phyloP scores from a whole-genome alignment of 1,140 invertebrate genomes.

The Lepidurus apus region DNA sequence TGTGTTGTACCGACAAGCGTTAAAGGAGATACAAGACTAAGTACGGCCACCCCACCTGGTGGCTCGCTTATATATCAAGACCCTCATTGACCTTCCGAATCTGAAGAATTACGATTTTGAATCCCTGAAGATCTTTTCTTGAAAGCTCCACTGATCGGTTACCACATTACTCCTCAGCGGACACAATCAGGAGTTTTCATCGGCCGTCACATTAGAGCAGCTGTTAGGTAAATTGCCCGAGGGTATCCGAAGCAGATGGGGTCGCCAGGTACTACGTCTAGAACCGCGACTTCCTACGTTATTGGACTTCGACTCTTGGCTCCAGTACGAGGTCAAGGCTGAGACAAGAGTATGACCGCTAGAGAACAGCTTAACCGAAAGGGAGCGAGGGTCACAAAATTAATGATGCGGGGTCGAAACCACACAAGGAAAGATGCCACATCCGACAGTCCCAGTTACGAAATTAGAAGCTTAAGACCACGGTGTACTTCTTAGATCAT shows the following conservation, averaged over 20 bases:
- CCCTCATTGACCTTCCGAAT: background rate
- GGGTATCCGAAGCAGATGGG: too few relatives aligned
- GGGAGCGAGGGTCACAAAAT: too few relatives aligned
- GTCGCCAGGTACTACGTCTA: too few relatives aligned
- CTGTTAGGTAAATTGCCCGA: too few relatives aligned
- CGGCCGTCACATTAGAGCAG: background rate
- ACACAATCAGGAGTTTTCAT: background rate
- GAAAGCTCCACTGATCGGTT: background rate
- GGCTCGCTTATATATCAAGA: background rate
- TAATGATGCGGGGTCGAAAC: too few relatives aligned
- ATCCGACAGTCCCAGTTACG: too few relatives aligned
- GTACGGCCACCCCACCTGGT: slow-evolving; percentile 24
- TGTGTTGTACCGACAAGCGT: background rate
- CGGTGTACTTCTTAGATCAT: too few relatives aligned
- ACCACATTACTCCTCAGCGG: background rate
- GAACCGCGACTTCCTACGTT: background rate
- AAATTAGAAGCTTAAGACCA: background rate
- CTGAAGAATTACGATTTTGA: background rate
- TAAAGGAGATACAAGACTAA: background rate
- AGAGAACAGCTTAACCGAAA: too few relatives aligned
- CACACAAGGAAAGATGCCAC: too few relatives aligned
- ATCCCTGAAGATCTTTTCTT: background rate
- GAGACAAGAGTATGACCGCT: background rate
- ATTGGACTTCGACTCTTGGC: background rate
- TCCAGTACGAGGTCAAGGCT: background rate